Evolutionary conservation across 2,888 invertebrate species (phyloP).

Genomic region (Cataglyphis cursor): DNA sequence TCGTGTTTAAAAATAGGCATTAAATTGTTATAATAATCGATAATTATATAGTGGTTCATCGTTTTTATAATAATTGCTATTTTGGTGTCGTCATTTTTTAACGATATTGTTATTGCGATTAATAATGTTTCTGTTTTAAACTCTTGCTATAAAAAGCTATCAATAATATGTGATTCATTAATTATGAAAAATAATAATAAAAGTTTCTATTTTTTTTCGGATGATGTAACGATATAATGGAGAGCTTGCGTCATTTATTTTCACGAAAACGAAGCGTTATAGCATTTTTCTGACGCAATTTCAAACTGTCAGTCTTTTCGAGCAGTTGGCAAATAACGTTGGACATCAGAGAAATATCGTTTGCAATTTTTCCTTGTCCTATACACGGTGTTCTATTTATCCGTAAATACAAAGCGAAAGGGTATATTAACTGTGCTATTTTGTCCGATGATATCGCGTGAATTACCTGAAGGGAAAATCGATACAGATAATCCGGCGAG

Average conservation of each 20-base stretch:
- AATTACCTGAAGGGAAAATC: conserved; percentile 86
- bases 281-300: background rate
- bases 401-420: conserved; percentile 8
- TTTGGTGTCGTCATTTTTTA: conserved; percentile 3
- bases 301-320: background rate
- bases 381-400: background rate
- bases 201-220: background rate
- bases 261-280: background rate
- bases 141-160: background rate
- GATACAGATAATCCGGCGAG: conserved; percentile 85
- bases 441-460: conserved; percentile 36
- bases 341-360: conserved; percentile 14
- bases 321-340: conserved; percentile 15
- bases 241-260: background rate
- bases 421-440: conserved; percentile 8
- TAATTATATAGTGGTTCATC: background rate
- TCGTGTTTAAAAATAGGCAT: conserved; percentile 1
- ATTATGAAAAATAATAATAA: conserved; percentile 17
- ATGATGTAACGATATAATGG: background rate
- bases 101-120: background rate
- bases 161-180: background rate
- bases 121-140: conserved; percentile 5
- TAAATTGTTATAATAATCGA: conserved; percentile 12
- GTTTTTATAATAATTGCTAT: conserved; percentile 7
- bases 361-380: background rate